A percentile compares a stretch with the other conserved stretches of the same genome.
Conservation (phyloP, 2,888 invertebrate species). For the Cinara cedri region DNA sequence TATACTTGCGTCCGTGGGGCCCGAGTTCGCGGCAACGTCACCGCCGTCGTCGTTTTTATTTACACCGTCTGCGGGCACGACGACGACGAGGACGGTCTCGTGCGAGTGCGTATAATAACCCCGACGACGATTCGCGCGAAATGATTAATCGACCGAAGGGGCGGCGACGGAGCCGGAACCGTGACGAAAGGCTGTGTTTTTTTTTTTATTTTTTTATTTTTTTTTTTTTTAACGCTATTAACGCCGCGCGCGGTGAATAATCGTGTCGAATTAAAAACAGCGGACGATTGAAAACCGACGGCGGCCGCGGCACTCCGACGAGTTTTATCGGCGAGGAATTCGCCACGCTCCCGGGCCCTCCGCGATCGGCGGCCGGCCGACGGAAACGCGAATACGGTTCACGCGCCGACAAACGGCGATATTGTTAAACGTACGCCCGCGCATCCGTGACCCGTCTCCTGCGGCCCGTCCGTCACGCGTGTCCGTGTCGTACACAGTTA, state of each 20-base stretch:
- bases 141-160: conserved; percentile 46
- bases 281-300: conserved; percentile 35
- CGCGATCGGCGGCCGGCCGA: no score
- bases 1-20: no score
- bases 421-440: no score
- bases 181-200: conserved; percentile 40
- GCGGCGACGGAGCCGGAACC: background rate
- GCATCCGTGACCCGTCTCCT: no score
- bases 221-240: conserved; percentile 40
- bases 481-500: no score
- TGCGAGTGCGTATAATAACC: background rate
- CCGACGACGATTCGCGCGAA: background rate
- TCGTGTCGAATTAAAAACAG: conserved; percentile 46
- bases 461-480: no score
- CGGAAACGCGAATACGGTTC: no score
- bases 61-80: no score
- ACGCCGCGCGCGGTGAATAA: conserved; percentile 37
- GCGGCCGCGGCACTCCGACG: conserved; percentile 21
- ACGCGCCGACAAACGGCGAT: no score
- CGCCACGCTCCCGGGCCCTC: conserved; percentile 8
- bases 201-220: background rate
- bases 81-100: no score
- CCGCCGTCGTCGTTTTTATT: no score
- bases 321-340: conserved; percentile 30
- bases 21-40: background rate